Evolutionary conservation across 1,140 invertebrate species (phyloP).

Genomic region (Calephelis nemesis): DNA sequence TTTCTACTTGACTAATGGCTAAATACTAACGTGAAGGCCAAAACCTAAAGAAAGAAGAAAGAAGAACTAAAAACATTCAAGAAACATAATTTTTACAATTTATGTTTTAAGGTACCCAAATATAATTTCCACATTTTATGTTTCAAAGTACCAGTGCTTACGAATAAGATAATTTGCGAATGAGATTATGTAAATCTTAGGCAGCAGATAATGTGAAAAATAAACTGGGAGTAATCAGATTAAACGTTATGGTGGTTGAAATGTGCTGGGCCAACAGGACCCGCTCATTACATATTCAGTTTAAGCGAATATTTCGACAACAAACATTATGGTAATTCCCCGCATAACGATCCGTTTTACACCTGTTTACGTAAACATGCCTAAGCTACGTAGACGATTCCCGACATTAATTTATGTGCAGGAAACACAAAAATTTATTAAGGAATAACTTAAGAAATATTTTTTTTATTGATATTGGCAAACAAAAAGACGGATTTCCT

Average conservation of each 20-base stretch:
- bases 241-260: slow-evolving; percentile 11
- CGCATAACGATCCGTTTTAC: slow-evolving; percentile 62
- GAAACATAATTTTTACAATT: no score
- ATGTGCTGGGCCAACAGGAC: slow-evolving; percentile 4
- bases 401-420: slow-evolving; percentile 32
- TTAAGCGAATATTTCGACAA: slow-evolving; percentile 64
- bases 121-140: no score
- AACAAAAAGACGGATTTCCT: no score
- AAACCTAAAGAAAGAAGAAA: no score
- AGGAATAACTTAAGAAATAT: neutral
- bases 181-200: slow-evolving; percentile 7
- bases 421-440: slow-evolving; percentile 28
- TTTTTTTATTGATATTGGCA: neutral
- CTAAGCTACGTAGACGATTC: slow-evolving; percentile 53
- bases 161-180: no score
- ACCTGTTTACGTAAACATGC: slow-evolving; percentile 66
- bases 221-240: neutral
- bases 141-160: no score
- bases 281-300: slow-evolving; percentile 53
- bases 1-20: no score
- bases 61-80: no score
- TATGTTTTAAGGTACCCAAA: no score
- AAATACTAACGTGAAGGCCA: no score
- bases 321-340: slow-evolving; percentile 70
- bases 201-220: neutral